Conservation (phyloP, 2,888 invertebrate species). For the Zhuqinia jingwanae region DNA sequence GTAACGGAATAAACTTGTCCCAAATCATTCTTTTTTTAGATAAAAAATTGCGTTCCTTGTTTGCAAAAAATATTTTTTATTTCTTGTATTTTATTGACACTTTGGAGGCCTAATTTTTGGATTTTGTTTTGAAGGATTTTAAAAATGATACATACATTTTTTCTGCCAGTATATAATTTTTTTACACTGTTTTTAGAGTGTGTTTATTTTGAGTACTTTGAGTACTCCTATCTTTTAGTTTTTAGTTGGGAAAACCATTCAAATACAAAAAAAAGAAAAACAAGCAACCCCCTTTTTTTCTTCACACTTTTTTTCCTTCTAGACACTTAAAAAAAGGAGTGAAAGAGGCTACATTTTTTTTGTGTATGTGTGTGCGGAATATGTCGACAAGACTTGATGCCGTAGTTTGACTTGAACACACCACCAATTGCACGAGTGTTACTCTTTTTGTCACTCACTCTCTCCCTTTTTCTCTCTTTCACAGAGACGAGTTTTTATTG, state of each 20-base stretch:
- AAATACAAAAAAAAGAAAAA: constrained; percentile 4
- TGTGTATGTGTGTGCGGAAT: no score
- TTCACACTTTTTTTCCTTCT: constrained; percentile 51
- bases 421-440: background rate
- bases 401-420: background rate
- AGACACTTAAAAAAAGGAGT: background rate
- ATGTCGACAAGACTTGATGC: constrained; percentile 16
- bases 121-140: no score
- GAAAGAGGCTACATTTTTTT: background rate
- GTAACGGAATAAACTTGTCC: no score
- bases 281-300: constrained; percentile 51
- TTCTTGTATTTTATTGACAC: no score
- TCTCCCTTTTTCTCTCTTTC: no score
- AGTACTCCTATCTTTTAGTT: no score
- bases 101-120: no score
- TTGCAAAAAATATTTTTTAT: no score
- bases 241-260: background rate
- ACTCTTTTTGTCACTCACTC: constrained; percentile 1
- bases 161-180: background rate
- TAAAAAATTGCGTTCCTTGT: no score
- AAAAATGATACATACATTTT: no score
- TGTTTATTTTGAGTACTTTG: background rate
- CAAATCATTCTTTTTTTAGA: no score
- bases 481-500: constrained; percentile 44
- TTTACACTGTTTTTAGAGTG: background rate